Evolutionary conservation across 2,888 invertebrate genomes (phyloP), one percentile per base, ranked within the genome.

Genomic region (Panopea generosa): DNA sequence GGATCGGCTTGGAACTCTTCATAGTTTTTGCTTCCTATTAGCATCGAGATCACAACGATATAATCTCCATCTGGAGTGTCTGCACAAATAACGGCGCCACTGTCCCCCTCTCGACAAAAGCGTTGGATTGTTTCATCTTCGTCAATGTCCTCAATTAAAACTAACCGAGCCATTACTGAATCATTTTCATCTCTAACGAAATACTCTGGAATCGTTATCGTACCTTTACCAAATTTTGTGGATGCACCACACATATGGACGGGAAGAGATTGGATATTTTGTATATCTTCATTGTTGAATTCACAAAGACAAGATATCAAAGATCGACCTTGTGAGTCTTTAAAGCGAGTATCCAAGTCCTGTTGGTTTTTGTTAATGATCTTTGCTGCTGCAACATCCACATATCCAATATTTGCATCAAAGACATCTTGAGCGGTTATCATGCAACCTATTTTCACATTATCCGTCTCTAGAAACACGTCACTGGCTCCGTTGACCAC

Each of bases 221-320:
- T 56, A 4, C 69, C 69, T 20, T 22, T n/a, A 33, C 69, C 69
- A 20, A 61, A 49, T 20, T 2, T 4, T n/a, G 61, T 70, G 11
- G 49, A 40, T 1, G 69, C 69, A 6, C 69, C 69, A 53, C 45
- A 70, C 11, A 70, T 38, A 62, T 70, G 62, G 0, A 70, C 69
- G 9, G 62, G 61, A 9, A 70, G 38, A 4, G 56, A 61, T n/a
- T 20, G 3, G 7, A 70, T 22, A 22, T 18, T 27, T 7, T 26
- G n/a, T 11, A 56, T 22, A 14, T 38, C 27, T 2, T n/a, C n/a
- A n/a, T n/a, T n/a, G n/a, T n/a, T 56, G 11, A 38, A 33, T 22
- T 56, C 40, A 20, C 20, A 56, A 9, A 56, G 20, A 3, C 4
- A 11, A 29, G 22, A 56, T 4, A 16, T 1, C 18, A 24, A 38